Evolutionary conservation across 1,140 invertebrate species (phyloP).

Genomic region (Aphelenchoides besseyi): DNA sequence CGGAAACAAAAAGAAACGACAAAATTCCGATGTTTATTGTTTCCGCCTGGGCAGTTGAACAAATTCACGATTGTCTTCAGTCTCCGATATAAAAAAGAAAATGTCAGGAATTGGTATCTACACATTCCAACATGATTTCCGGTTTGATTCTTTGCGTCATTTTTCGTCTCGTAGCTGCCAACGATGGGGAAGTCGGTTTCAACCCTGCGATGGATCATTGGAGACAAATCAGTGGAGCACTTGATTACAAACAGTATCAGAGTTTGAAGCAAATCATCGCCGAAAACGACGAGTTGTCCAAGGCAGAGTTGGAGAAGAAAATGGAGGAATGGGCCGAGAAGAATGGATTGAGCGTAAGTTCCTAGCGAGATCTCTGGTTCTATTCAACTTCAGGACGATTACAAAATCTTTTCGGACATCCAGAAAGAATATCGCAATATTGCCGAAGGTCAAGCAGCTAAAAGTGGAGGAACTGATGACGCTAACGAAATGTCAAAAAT

Average conservation of each 20-base stretch:
- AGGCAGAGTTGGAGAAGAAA: constrained; percentile 2
- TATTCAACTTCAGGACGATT: not conserved
- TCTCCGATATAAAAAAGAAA: no score
- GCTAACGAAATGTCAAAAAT: constrained; percentile 17
- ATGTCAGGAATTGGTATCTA: no score
- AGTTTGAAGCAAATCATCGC: not conserved
- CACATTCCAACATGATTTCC: not conserved
- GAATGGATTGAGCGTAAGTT: not conserved
- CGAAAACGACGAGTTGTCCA: not conserved
- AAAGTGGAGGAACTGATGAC: not conserved
- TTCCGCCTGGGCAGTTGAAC: no score
- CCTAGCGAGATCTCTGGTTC: not conserved
- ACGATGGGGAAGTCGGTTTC: not conserved
- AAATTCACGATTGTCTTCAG: no score
- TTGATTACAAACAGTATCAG: constrained; percentile 1
- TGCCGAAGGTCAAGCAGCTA: not conserved
- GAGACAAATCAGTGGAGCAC: not conserved
- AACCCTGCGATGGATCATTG: constrained; percentile 6
- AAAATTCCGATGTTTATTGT: no score
- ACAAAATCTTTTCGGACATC: constrained; percentile 2
- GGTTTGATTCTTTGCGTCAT: constrained; percentile 9
- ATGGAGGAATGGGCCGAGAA: not conserved
- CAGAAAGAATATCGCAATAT: not conserved
- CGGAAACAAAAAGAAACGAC: no score
- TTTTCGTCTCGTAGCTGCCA: not conserved